A percentile compares a stretch with the other conserved stretches of the same genome.
phyloP scores from a whole-genome alignment of 2,888 invertebrate genomes.

The Epistrophella euchroma region DNA sequence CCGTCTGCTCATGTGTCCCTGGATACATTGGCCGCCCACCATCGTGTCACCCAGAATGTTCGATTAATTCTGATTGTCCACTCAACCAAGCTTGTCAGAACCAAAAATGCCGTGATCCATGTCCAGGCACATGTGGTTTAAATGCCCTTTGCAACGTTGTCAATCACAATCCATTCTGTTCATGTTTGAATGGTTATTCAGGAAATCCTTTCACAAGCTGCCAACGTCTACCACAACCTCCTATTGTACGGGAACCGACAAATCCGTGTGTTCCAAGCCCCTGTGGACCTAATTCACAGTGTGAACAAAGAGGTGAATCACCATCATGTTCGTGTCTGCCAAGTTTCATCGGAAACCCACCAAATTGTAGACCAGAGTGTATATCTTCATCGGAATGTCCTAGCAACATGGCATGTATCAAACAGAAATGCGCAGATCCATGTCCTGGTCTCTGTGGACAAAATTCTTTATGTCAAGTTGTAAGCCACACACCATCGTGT shows the following conservation, averaged over 20 bases:
- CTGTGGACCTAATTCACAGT: slow-evolving; percentile 87
- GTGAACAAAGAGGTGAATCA: slow-evolving; percentile 85
- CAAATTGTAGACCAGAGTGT: slow-evolving; percentile 91
- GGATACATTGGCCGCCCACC: slow-evolving; percentile 90
- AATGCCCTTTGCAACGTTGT: slow-evolving; percentile 89
- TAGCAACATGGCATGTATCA: slow-evolving; percentile 90
- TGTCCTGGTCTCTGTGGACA: slow-evolving; percentile 91
- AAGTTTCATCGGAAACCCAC: slow-evolving; percentile 89
- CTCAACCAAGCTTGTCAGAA: slow-evolving; percentile 89
- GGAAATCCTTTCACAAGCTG: slow-evolving; percentile 91
- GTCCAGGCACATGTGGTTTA: slow-evolving; percentile 90
- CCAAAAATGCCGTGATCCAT: slow-evolving; percentile 90
- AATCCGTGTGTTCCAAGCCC: slow-evolving; percentile 87
- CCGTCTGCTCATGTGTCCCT: slow-evolving; percentile 89
- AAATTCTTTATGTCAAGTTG: slow-evolving; percentile 89
- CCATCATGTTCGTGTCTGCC: slow-evolving; percentile 89
- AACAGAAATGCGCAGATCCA: slow-evolving; percentile 90
- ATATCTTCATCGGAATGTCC: slow-evolving; percentile 90
- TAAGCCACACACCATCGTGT: slow-evolving; percentile 91
- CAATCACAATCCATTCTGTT: slow-evolving; percentile 89
- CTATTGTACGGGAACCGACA: slow-evolving; percentile 79
- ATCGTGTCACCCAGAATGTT: slow-evolving; percentile 91
- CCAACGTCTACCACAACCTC: slow-evolving; percentile 81
- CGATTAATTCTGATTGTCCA: slow-evolving; percentile 89
- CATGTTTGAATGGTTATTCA: slow-evolving; percentile 87